These are phyloP conservation scores for Papilio dardanus DNA, from an alignment of 1,140 invertebrate genomes.

Conservation along the genomic window DNA sequence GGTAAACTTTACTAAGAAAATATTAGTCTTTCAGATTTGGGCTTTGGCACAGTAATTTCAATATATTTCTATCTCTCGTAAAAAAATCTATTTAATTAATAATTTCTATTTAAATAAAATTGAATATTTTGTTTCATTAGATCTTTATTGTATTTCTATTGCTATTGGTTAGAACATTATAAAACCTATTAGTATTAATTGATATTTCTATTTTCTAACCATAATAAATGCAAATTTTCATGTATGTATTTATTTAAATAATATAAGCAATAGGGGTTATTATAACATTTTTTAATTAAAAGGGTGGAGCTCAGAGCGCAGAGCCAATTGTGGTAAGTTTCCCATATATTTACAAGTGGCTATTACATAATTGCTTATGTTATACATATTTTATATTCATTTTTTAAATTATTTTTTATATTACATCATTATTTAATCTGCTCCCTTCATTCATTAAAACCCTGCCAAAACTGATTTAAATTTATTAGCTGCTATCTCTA, in stretches of 20 bases:
- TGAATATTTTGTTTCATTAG: too few relatives aligned
- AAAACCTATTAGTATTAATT: slow-evolving; percentile 8
- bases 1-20: too few relatives aligned
- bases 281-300: slow-evolving; percentile 82
- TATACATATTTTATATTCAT: slow-evolving; percentile 42
- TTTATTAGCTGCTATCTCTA: slow-evolving; percentile 80
- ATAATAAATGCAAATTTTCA: slow-evolving; percentile 33
- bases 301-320: slow-evolving; percentile 94
- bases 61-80: too few relatives aligned
- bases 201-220: slow-evolving; percentile 19
- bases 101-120: too few relatives aligned
- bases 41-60: too few relatives aligned
- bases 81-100: too few relatives aligned
- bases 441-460: slow-evolving; percentile 49
- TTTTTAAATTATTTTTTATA: slow-evolving; percentile 47
- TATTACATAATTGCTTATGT: slow-evolving; percentile 54
- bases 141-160: slow-evolving; percentile 23
- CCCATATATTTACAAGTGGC: slow-evolving; percentile 46
- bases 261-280: slow-evolving; percentile 48
- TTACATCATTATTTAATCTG: slow-evolving; percentile 45
- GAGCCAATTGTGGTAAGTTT: slow-evolving; percentile 97
- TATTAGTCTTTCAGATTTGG: too few relatives aligned
- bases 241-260: slow-evolving; percentile 33
- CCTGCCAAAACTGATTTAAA: slow-evolving; percentile 47
- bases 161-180: background rate